Evolutionary conservation across 2,888 invertebrate species (phyloP), one percentile per base, ranked within the genome.

Genomic region (Lymantria dispar): DNA sequence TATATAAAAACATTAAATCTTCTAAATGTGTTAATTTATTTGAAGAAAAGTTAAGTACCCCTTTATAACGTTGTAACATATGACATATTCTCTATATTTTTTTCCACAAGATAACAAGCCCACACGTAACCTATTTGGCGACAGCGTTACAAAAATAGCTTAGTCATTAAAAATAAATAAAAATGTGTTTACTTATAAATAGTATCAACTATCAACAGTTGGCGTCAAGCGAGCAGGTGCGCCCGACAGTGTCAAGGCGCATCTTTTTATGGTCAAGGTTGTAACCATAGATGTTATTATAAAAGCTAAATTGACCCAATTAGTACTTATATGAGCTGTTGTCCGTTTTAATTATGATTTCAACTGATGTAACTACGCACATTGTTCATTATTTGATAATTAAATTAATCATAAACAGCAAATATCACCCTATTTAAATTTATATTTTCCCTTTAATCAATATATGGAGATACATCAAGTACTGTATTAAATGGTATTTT

Each of bases 191-290:
- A 5, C 9, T 15, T 45, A 52, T 45, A 50, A 49, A 56, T 43
- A 50, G 14, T 15, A 37, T 0, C n/a, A 49, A 40, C 22, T n/a
- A n/a, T n/a, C n/a, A n/a, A n/a, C 74, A 73, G 70, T 72, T 74
- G 72, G 76, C 64, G 69, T 62, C 58, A 55, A 49, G 45, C 37
- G 40, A 54, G 54, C 76, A 74, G 72, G 76, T 75, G 74, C 68
- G 72, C 67, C 58, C 47, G 33, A 41, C 53, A 54, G 56, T 74
- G 72, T 76, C 78, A 80, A 79, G 72, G 75, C 62, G 57, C 58
- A 60, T 60, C 55, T 66, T 56, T 62, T 67, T 71, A 70, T 72
- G 75, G 77, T 72, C 78, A 79, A 78, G 80, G 76, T 62, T 68
- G 56, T 54, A 45, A 42, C 56, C 61, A 58, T 62, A 58, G 48